These are phyloP conservation scores for Synanthedon formicaeformis DNA, from an alignment of 2,888 invertebrate species.

Conservation along the genomic window DNA sequence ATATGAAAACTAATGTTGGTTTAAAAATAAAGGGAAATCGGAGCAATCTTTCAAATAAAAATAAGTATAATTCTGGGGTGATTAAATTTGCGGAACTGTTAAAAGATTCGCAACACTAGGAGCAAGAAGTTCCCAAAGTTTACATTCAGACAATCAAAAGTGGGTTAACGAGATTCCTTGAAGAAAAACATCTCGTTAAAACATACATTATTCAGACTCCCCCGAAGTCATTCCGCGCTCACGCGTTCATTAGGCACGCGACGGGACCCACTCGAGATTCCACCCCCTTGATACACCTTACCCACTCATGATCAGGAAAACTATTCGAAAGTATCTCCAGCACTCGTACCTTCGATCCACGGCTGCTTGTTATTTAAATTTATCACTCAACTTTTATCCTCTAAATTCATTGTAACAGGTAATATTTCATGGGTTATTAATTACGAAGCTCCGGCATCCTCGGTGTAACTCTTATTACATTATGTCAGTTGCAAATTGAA, in stretches of 20 bases:
- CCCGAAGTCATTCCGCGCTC: slow-evolving; percentile 65
- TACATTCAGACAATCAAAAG: slow-evolving; percentile 67
- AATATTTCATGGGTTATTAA: slow-evolving; percentile 70
- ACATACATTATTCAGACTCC: slow-evolving; percentile 69
- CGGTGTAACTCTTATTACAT: slow-evolving; percentile 70
- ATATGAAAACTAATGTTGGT: too few relatives aligned
- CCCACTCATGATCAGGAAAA: slow-evolving; percentile 58
- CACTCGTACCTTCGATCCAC: slow-evolving; percentile 30
- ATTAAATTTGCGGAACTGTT: slow-evolving; percentile 51
- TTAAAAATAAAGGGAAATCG: neutral
- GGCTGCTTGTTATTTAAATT: slow-evolving; percentile 65
- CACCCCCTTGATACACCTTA: slow-evolving; percentile 39
- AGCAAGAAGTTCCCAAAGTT: slow-evolving; percentile 59
- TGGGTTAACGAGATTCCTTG: slow-evolving; percentile 68
- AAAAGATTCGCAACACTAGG: slow-evolving; percentile 51
- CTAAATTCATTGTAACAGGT: slow-evolving; percentile 68
- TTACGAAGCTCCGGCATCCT: slow-evolving; percentile 63
- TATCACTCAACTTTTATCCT: slow-evolving; percentile 70
- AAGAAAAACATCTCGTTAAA: slow-evolving; percentile 71
- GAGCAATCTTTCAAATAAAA: neutral
- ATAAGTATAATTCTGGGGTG: slow-evolving; percentile 29
- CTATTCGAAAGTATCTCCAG: slow-evolving; percentile 64
- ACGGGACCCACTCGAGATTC: slow-evolving; percentile 55
- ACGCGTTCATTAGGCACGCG: slow-evolving; percentile 65
- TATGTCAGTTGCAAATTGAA: slow-evolving; percentile 71